Base-by-base conservation (phyloP, 2,113 vertebrate species). In the Accipiter virgatus region DNA sequence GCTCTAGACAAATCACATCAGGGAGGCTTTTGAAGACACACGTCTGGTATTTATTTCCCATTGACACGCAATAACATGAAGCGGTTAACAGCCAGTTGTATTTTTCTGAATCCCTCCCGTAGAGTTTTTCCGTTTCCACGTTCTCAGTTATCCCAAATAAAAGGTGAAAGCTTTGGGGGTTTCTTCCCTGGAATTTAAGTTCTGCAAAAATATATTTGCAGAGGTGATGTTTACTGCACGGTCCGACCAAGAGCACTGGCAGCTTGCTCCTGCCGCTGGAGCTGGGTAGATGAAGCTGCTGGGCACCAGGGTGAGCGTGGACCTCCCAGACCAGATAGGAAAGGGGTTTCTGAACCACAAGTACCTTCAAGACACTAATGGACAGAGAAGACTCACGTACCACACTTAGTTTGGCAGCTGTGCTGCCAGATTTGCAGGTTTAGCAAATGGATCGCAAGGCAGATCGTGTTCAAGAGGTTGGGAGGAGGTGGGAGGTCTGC, bases 341-440 rank as follows among this genome's bases (percentile, higher is more conserved):
- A 87, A 40, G 18, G 26, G 10, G 26, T 13, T 90, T 72, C 82
- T 83, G 81, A 72, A 34, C 71, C 71, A 40, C 63, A 52, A 14
- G 16, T 25, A 13, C 13, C 17, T 68, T 72, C 20, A 31, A 48
- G 36, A 40, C 11, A 9, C 10, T 22, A 2, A 34, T 12, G 34
- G 27, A 6, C 6, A 7, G 50, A 31, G 48, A 47, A 56, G 23
- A 20, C 29, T 59, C 32, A 4, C 12, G 6, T 48, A 32, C 20
- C 21, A 3, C 0, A 0, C 61, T 36, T 27, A 59, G 43, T 13
- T 55, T 2, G 2, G 50, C 40, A 55, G n/a, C 38, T 38, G 0
- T 9, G 43, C 48, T 72, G 52, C 48, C 40, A 8, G 7, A 14
- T 82, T 36, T 72, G 36, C 63, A 77, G 31, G 25, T 61, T 73